Evolutionary conservation across 2,797 vertebrate species (phyloP).

Genomic region (Stomatorhinus walkeri): DNA sequence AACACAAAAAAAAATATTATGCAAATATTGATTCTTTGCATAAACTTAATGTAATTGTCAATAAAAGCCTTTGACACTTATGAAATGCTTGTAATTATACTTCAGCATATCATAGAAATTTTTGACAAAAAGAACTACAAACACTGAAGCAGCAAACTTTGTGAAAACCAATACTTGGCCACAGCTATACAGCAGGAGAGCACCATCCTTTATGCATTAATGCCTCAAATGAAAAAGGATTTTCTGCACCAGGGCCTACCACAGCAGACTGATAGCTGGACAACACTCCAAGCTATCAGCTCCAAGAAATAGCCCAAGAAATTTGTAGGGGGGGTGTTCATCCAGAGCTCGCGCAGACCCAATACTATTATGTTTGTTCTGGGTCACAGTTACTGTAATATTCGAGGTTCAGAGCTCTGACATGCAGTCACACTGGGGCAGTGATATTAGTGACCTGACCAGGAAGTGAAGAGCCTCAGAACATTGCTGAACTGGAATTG

Average conservation of each 20-base stretch:
- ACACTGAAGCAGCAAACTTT: background rate
- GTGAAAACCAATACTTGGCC: background rate
- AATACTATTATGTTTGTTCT: background rate
- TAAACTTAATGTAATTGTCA: background rate
- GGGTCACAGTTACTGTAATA: background rate
- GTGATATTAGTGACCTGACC: background rate
- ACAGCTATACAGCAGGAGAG: background rate
- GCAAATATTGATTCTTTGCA: background rate
- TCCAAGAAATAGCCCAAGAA: background rate
- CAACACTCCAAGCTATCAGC: background rate
- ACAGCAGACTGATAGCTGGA: background rate
- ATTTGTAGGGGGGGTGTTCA: background rate
- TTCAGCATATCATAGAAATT: background rate
- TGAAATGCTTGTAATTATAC: background rate
- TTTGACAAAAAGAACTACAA: background rate
- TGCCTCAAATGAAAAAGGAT: background rate
- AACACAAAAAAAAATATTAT: background rate
- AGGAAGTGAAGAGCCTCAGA: background rate
- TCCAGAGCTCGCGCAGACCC: background rate
- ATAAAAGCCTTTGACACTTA: background rate
- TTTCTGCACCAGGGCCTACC: background rate
- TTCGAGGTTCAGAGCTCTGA: background rate
- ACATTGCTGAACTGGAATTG: background rate
- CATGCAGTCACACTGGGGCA: background rate
- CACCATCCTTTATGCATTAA: background rate